Evolutionary conservation across 2,113 vertebrate genomes (phyloP), one percentile per base, ranked within the genome.

Genomic region (Dolichallabes microphthalmus): DNA sequence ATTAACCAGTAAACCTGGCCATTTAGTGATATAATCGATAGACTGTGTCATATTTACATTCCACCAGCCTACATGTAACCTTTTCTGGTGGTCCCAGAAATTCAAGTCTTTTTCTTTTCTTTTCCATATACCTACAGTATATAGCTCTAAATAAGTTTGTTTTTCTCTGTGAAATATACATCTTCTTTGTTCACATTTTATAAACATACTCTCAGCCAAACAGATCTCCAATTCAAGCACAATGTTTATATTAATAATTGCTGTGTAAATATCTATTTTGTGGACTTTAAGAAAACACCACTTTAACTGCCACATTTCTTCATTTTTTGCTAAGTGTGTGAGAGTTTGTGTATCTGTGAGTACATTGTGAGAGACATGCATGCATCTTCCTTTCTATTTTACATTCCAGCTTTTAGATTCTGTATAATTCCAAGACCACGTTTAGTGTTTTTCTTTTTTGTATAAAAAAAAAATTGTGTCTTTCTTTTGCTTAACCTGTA

Each of bases 341-440:
- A 90, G 88, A 92, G 90, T 91, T 94, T 91, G 88, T 92, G 79
- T 82, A 86, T 50, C 69, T n/a, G 90, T 91, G 89, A 92, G 87
- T 92, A 92, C 92, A 92, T 93, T 94, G 94, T 89, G 90, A 90
- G 89, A 89, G 61, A 89, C 53, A 71, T 83, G 87, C 88, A 87
- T 91, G 87, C 83, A 55, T 89, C 81, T 88, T 82, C 86, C 77
- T 75, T 85, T 84, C 84, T 84, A 78, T 82, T 84, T 87, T 89
- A 60, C 91, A 91, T 89, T 85, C 77, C 82, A 89, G 88, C 85
- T 87, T 71, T 87, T 84, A 74, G 58, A 82, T 74, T 27, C 64
- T 39, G 30, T 86, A 82, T 35, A 75, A 55, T 76, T 86, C 30
- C 17, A 73, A 61, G 61, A 85, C 77, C 84, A 75, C n/a, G 32